Evolutionary conservation across 2,797 vertebrate genomes (phyloP).

Genomic region (Hoplostethus mediterraneus): DNA sequence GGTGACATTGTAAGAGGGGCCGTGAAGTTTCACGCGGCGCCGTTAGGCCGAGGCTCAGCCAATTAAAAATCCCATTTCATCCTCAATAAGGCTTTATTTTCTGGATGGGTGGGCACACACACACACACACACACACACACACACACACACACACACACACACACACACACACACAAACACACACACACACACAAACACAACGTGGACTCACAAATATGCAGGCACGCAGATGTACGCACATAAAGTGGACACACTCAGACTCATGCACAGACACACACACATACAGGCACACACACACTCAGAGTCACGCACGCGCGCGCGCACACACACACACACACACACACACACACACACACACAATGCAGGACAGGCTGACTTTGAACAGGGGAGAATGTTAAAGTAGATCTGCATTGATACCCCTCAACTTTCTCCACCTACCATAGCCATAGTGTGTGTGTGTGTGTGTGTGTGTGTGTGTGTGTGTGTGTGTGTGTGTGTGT

Average conservation of each 20-base stretch:
- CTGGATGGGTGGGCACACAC: conserved; percentile 75
- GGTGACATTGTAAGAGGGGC: conserved; percentile 74
- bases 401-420: conserved; percentile 30
- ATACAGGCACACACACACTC: conserved; percentile 34
- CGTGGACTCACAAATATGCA: too few species aligned
- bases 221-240: neutral
- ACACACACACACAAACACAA: neutral
- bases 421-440: conserved; percentile 12
- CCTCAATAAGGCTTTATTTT: conserved; percentile 86
- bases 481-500: conserved; percentile 19
- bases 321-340: conserved; percentile 42
- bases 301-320: conserved; percentile 26
- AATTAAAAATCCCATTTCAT: conserved; percentile 89
- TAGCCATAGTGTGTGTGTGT: neutral
- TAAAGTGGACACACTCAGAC: conserved; percentile 19
- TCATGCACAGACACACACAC: conserved; percentile 8
- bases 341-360: conserved; percentile 35
- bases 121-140: conserved; percentile 45
- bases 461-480: conserved; percentile 10
- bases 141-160: neutral
- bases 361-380: conserved; percentile 54
- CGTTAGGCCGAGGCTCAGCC: conserved; percentile 76
- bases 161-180: conserved; percentile 31
- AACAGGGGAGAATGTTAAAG: conserved; percentile 36
- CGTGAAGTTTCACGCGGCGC: conserved; percentile 68